Evolutionary conservation across 1,140 invertebrate species (phyloP).

Genomic region (Euschistus heros): DNA sequence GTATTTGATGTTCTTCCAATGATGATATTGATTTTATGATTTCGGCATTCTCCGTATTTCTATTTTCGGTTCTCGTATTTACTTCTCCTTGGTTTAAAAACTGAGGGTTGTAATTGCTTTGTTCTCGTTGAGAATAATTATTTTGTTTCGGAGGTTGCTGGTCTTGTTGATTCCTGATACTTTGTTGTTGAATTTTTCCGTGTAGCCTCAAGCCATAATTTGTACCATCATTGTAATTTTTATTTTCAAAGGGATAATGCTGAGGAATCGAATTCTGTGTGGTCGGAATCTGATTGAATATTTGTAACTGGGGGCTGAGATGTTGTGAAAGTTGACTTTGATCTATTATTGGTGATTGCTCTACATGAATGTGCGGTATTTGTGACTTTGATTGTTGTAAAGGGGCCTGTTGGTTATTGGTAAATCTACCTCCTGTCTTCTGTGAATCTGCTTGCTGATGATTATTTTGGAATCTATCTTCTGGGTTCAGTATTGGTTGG

Average conservation of each 20-base stretch:
- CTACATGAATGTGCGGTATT: conserved; percentile 25
- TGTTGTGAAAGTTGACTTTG: conserved; percentile 26
- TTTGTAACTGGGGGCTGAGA: background rate
- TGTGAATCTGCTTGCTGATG: conserved; percentile 20
- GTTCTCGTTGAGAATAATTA: background rate
- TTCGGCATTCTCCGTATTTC: conserved; percentile 21
- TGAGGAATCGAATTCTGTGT: background rate
- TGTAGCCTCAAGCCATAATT: background rate
- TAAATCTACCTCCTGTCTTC: conserved; percentile 8
- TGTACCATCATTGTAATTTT: background rate
- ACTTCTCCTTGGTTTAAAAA: background rate
- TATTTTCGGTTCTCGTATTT: background rate
- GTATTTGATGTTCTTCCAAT: conserved; percentile 27
- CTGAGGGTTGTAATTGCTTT: background rate
- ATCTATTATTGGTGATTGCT: conserved; percentile 12
- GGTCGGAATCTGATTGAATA: background rate
- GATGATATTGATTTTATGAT: conserved; percentile 28
- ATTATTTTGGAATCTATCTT: background rate
- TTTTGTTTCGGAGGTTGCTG: background rate
- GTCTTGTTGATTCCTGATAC: background rate
- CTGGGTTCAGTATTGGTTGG: too few relatives aligned
- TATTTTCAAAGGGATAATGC: background rate
- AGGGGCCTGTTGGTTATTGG: conserved; percentile 19
- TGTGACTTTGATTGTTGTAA: conserved; percentile 19
- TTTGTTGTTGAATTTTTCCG: background rate